phyloP scores from a whole-genome alignment of 2,888 invertebrate genomes.

The Eulithis prunata region DNA sequence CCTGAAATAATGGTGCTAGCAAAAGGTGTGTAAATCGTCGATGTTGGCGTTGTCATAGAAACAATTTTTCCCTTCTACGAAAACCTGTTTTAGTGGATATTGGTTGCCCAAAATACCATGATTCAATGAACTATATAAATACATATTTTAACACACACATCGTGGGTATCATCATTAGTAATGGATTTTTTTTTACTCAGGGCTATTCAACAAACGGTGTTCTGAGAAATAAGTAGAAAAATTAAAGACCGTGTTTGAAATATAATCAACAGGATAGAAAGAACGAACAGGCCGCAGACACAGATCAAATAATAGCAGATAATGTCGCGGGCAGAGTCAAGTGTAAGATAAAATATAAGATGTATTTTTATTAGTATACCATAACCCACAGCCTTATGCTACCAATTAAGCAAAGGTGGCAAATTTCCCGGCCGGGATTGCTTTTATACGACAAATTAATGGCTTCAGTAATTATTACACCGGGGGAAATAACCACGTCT shows the following conservation, averaged over 20 bases:
- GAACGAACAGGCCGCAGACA: no score
- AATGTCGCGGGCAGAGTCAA: no score
- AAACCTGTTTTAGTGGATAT: conserved; percentile 23
- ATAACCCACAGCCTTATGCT: conserved; percentile 15
- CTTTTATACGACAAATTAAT: conserved; percentile 36
- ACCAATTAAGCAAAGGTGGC: conserved; percentile 29
- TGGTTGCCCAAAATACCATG: conserved; percentile 11
- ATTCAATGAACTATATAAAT: conserved; percentile 20
- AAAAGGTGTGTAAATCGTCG: no score
- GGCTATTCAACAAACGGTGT: no score
- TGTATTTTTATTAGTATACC: neutral
- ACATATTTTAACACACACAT: conserved; percentile 10
- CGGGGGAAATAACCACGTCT: conserved; percentile 25
- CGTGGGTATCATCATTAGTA: no score
- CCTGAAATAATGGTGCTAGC: no score
- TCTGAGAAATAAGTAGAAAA: no score
- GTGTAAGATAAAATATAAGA: neutral
- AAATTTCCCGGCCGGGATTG: conserved; percentile 26
- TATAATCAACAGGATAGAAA: no score
- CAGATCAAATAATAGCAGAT: no score
- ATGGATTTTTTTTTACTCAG: no score
- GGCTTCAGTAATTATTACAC: conserved; percentile 31
- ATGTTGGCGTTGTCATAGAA: no score
- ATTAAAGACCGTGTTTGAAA: no score
- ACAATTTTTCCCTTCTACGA: neutral